phyloP scores from a whole-genome alignment of 2,797 vertebrate genomes.

The Hafferia zeledoni region DNA sequence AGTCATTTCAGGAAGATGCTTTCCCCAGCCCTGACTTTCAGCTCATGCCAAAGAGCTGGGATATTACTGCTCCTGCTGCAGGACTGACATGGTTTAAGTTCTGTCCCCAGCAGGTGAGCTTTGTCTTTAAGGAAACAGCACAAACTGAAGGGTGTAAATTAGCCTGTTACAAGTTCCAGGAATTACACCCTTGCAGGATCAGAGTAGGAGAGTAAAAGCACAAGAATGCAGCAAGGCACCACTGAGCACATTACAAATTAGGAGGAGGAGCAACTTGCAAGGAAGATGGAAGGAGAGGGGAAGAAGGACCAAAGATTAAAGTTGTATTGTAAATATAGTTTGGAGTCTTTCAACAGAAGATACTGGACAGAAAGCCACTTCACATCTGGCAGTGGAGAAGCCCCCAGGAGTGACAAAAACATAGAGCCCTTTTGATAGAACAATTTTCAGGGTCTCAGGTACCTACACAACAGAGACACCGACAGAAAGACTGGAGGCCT shows the following conservation, averaged over 20 bases:
- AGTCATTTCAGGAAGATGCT: not conserved
- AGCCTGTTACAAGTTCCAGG: not conserved
- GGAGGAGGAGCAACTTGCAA: not conserved
- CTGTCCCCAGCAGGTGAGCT: not conserved
- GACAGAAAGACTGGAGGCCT: not conserved
- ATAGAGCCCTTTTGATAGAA: not conserved
- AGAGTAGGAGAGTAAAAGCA: not conserved
- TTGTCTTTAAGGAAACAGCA: not conserved
- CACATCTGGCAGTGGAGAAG: not conserved
- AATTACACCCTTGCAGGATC: not conserved
- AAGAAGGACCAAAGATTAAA: not conserved
- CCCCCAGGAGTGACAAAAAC: not conserved
- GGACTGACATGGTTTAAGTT: not conserved
- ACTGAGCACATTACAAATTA: not conserved
- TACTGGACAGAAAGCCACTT: not conserved
- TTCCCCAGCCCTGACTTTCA: not conserved
- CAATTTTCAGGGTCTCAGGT: not conserved
- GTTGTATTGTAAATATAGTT: not conserved
- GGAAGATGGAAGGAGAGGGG: not conserved
- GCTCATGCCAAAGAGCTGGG: not conserved
- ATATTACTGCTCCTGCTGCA: not conserved
- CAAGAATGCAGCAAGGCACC: slow-evolving; percentile 36
- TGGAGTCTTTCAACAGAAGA: not conserved
- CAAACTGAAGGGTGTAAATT: not conserved
- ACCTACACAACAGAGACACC: not conserved